Base-by-base conservation (phyloP, 1,140 invertebrate genomes). In the Eupristina koningsbergeri region DNA sequence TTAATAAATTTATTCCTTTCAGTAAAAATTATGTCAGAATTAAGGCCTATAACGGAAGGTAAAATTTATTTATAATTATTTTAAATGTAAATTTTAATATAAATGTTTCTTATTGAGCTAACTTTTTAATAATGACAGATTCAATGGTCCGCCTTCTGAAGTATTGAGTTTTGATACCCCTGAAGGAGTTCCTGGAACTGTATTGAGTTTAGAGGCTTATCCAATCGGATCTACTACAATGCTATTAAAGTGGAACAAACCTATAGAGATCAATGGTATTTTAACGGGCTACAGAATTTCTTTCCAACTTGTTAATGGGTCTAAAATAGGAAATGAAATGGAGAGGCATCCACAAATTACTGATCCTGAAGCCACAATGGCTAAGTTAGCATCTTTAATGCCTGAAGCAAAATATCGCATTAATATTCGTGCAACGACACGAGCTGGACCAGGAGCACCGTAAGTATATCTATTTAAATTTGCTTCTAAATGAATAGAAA, bases 251-350 rank as follows among this genome's bases (percentile, higher is more conserved):
- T 99, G 99, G 99, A 96, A 97, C 89, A 96, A 96, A 89, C 99
- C 99, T 0, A 94, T 97, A 31, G 96, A 98, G 89, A 96, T 97
- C 29, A 99, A 99, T 92, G 99, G 99, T 39, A 94, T 96, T 83
- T 91, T 99, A 0, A 98, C 95, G 3, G 98, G 98, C 15, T 99
- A 99, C 91, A 96, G 96, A 89, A 96, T 99, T 87, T 97, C 96
- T 89, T 98, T 98, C 91, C 95, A 97, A 89, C 94, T 95, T 87
- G 96, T 98, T 0, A 94, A 95, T 71, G 95, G 95, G 53, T 96
- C 95, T 0, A 93, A 93, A 67, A 93, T 97, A 0, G 94, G 94
- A 45, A 93, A 95, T 8, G 89, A 95, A 50, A 93, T 95, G 58
- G 95, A 97, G 89, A 94, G 96, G 84, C 94, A 95, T 86, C 96